Conservation (phyloP, 2,113 vertebrate genomes). For the Erpornis zantholeuca region DNA sequence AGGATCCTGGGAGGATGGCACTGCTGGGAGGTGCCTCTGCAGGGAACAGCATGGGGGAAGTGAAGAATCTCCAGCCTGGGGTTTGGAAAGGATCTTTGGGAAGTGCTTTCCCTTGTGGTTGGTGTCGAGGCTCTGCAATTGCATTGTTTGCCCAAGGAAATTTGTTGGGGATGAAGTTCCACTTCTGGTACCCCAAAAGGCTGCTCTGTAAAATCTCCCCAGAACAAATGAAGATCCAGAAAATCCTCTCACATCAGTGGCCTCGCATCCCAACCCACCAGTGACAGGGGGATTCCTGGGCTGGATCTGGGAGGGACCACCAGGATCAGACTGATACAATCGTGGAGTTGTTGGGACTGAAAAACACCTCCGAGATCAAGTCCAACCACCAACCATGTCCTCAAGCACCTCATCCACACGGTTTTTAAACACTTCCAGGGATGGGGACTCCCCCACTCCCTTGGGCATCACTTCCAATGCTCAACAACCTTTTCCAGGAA, state of each 20-base stretch:
- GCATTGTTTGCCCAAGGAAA: background rate
- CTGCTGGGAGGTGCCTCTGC: background rate
- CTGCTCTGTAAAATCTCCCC: background rate
- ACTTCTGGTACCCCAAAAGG: background rate
- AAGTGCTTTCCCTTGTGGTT: background rate
- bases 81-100: background rate
- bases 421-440: background rate
- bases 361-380: background rate
- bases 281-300: background rate
- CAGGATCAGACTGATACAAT: background rate
- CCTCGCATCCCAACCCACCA: background rate
- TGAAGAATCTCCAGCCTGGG: fast-evolving
- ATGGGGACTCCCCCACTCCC: background rate
- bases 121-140: background rate
- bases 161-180: background rate
- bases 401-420: fast-evolving
- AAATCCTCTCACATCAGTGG: background rate
- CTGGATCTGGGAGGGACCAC: background rate
- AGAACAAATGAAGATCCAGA: background rate
- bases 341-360: background rate
- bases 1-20: fast-evolving
- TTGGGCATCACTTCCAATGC: background rate
- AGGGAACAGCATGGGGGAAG: background rate
- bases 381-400: fast-evolving
- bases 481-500: background rate